A percentile compares a stretch with the other conserved stretches of the same genome.
phyloP scores from a whole-genome alignment of 1,140 invertebrate genomes.

The Drosophila ohnishii region DNA sequence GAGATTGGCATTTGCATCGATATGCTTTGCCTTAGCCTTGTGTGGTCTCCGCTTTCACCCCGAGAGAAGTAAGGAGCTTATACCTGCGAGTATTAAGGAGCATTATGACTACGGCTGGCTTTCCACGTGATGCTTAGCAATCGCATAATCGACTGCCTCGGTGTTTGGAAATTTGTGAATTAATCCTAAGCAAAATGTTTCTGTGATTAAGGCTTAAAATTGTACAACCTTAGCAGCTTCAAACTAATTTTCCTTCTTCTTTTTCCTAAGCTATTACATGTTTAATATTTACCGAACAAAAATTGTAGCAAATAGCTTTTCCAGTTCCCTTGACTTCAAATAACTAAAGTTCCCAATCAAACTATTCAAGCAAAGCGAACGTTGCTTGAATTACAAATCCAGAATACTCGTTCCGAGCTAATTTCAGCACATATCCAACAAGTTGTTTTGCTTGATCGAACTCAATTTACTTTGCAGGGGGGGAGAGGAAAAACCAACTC shows the following conservation, averaged over 20 bases:
- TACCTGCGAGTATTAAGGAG: background rate
- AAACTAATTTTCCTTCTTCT: no score
- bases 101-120: background rate
- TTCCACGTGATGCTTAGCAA: background rate
- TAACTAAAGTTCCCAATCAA: background rate
- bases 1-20: slow-evolving; percentile 39
- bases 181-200: background rate
- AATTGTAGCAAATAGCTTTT: background rate
- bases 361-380: slow-evolving; percentile 7
- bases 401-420: slow-evolving; percentile 5
- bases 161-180: background rate
- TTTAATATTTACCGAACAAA: background rate
- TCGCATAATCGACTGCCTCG: background rate
- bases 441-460: slow-evolving; percentile 38
- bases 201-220: background rate
- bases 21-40: slow-evolving; percentile 7
- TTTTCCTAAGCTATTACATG: no score
- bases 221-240: background rate
- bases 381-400: slow-evolving; percentile 16
- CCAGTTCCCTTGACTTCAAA: background rate
- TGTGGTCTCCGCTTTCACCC: background rate
- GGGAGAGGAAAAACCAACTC: slow-evolving; percentile 32
- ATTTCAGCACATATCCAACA: slow-evolving; percentile 33
- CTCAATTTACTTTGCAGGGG: slow-evolving; percentile 26
- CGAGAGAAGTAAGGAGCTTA: background rate